Conservation (phyloP, 2,888 invertebrate genomes). For the Aricia artaxerxes region DNA sequence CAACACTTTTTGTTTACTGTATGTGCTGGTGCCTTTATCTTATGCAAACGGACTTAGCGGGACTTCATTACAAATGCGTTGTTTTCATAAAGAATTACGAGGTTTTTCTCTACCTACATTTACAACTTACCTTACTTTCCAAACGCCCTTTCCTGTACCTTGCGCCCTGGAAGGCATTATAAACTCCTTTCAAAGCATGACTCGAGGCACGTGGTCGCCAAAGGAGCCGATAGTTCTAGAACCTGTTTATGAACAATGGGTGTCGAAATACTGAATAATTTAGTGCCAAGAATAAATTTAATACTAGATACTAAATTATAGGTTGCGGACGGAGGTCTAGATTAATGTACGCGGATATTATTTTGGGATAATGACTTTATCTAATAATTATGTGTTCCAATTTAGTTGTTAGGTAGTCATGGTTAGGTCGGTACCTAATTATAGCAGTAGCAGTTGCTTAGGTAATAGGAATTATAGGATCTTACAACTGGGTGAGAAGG, state of each 20-base stretch:
- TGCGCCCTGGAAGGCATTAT: background rate
- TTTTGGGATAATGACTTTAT: conserved; percentile 11
- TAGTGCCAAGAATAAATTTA: conserved; percentile 13
- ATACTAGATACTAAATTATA: conserved; percentile 18
- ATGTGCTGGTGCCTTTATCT: too few relatives aligned
- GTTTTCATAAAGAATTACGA: background rate
- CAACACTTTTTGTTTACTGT: too few relatives aligned
- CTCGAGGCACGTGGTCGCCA: conserved; percentile 29
- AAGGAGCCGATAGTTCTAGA: conserved; percentile 20
- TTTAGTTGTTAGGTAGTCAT: background rate
- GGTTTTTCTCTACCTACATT: background rate
- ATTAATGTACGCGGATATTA: conserved; percentile 8
- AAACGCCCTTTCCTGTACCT: conserved; percentile 21
- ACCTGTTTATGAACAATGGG: conserved; percentile 17
- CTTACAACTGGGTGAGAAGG: too few relatives aligned
- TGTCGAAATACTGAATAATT: conserved; percentile 29
- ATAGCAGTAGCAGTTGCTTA: background rate
- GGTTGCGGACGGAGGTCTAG: conserved; percentile 2
- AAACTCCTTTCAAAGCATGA: conserved; percentile 29
- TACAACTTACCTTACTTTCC: background rate
- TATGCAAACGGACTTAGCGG: too few relatives aligned
- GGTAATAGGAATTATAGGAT: background rate
- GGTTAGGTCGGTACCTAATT: background rate
- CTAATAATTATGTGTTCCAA: background rate
- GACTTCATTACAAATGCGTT: background rate